Evolutionary conservation across 1,140 invertebrate genomes (phyloP), one percentile per base, ranked within the genome.

Genomic region (Drosophila neocordata): DNA sequence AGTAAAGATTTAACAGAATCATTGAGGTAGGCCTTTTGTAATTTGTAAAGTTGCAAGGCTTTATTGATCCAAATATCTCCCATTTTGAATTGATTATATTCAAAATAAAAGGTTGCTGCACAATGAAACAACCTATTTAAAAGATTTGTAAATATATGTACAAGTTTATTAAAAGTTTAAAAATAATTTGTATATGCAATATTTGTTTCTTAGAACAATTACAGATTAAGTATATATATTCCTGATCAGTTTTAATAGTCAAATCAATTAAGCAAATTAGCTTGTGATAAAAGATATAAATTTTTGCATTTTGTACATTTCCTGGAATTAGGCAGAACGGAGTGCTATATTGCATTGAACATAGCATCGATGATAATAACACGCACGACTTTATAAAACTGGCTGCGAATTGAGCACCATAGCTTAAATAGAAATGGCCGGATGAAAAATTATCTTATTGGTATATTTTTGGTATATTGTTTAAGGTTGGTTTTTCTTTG

Each of bases 111-210:
- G n/a, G n/a, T n/a, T n/a, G n/a, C n/a, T n/a, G n/a, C n/a, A n/a
- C 34, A 12, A 12, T 35, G 12, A 35, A 35, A 35, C 11, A 4
- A 9, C 15, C 18, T 9, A 18, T 1, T 44, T 44, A 48, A 48
- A 18, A 20, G 8, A 15, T 20, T 20, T 48, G 41, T 48, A 48
- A 48, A 48, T 20, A 48, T 48, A 48, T 48, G 8, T 20, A 48
- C 41, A 48, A 48, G 15, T 48, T 48, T 48, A 48, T 48, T 48
- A 48, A 48, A 48, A 48, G 41, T 9, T 48, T 20, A 20, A 48
- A 48, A 20, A 15, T 20, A 20, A 20, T 48, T 48, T 48, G 41
- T 48, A 48, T 48, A 48, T 11, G 18, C 9, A 13, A 20, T 48
- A 20, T 20, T 48, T 48, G 15, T 20, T 48, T 15, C 11, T 48